Percentiles rank a stretch among this genome's conserved stretches.
These are phyloP conservation scores for Agrochola lota DNA, from an alignment of 2,888 invertebrate species.

Conservation along the genomic window DNA sequence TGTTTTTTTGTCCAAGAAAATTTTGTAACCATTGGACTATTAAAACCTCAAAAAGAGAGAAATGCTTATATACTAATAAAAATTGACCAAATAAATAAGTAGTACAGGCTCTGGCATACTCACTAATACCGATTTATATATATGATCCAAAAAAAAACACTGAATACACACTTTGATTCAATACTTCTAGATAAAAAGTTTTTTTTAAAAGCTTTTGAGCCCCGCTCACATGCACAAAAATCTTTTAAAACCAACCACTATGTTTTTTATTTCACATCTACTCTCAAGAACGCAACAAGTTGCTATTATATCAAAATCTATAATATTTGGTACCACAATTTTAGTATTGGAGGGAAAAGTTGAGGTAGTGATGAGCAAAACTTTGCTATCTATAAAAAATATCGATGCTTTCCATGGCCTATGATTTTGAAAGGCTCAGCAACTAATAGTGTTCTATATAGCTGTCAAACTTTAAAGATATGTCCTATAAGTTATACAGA, in stretches of 20 bases:
- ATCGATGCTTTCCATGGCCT: neutral
- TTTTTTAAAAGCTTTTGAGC: neutral
- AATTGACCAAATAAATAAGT: neutral
- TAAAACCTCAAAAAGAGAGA: neutral
- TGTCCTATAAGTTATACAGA: too few species aligned
- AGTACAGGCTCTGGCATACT: neutral
- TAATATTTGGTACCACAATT: neutral
- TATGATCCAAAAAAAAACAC: neutral
- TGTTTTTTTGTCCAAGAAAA: too few species aligned
- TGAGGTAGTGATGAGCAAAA: constrained; percentile 6
- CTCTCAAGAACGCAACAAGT: constrained; percentile 20
- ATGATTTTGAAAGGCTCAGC: neutral
- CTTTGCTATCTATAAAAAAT: constrained; percentile 5
- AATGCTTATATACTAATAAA: neutral
- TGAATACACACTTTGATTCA: too few species aligned
- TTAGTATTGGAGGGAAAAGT: constrained; percentile 11
- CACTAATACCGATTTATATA: neutral
- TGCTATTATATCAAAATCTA: constrained; percentile 1
- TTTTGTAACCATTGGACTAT: too few species aligned
- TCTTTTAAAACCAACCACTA: neutral
- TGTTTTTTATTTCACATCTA: constrained; percentile 5
- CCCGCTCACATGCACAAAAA: neutral
- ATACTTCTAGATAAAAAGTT: neutral
- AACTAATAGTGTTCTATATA: neutral
- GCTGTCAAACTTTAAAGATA: too few species aligned